phyloP scores from a whole-genome alignment of 2,797 vertebrate species.

The Erpetoichthys calabaricus region DNA sequence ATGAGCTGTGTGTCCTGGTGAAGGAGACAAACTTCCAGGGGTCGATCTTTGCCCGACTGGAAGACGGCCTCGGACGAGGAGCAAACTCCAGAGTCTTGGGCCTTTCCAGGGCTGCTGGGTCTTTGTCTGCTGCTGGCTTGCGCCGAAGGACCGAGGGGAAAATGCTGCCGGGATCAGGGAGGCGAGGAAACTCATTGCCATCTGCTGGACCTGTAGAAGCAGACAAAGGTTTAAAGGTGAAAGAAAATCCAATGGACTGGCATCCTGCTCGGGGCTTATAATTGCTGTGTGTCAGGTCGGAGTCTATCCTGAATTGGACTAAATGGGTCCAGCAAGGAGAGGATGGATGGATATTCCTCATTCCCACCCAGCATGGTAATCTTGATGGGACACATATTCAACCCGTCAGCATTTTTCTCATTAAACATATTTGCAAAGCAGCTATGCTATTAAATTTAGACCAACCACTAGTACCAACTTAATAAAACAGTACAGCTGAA shows the following conservation, averaged over 20 bases:
- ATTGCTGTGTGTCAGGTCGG: too few species aligned
- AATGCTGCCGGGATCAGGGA: slow-evolving; percentile 51
- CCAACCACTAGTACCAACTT: too few species aligned
- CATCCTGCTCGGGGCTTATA: too few species aligned
- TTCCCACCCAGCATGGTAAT: too few species aligned
- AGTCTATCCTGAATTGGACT: too few species aligned
- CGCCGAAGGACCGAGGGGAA: slow-evolving; percentile 47
- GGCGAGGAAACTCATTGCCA: slow-evolving; percentile 50
- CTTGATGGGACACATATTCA: too few species aligned
- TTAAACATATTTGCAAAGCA: too few species aligned
- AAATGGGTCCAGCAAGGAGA: too few species aligned
- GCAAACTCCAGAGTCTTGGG: slow-evolving; percentile 76
- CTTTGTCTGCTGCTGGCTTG: slow-evolving; percentile 34
- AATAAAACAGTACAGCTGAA: too few species aligned
- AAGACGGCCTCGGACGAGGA: slow-evolving; percentile 63
- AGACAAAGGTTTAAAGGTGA: not conserved
- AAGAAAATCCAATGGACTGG: not conserved
- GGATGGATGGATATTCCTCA: too few species aligned
- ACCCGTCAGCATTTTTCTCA: too few species aligned
- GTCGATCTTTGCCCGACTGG: slow-evolving; percentile 54
- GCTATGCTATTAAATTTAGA: too few species aligned
- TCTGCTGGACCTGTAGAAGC: slow-evolving; percentile 44
- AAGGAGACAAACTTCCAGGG: slow-evolving; percentile 71
- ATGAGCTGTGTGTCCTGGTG: slow-evolving; percentile 59
- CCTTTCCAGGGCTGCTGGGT: slow-evolving; percentile 46